Conservation (phyloP, 2,113 vertebrate genomes). For the Nycticorax nycticorax region DNA sequence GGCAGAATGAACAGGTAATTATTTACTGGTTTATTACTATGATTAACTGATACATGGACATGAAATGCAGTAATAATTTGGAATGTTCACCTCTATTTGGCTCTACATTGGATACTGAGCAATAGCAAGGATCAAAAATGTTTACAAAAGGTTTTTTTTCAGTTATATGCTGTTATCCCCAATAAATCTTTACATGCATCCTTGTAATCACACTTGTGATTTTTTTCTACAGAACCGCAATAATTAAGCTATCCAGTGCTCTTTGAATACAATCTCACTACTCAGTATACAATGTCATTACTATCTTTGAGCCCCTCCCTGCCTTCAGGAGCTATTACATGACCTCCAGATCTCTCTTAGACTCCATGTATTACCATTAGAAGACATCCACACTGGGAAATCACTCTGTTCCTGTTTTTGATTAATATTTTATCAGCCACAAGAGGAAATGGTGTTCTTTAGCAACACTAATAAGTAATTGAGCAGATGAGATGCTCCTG, state of each 20-base stretch:
- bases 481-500: constrained; percentile 76
- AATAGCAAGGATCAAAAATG: background rate
- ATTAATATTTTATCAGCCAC: constrained; percentile 95
- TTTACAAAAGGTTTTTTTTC: background rate
- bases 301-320: constrained; percentile 77
- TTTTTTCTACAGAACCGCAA: background rate
- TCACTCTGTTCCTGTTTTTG: constrained; percentile 91
- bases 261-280: constrained; percentile 61
- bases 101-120: background rate
- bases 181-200: background rate
- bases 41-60: background rate
- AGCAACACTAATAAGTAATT: constrained; percentile 90
- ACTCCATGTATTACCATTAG: constrained; percentile 85
- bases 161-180: background rate
- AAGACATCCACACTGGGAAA: constrained; percentile 88
- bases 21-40: background rate
- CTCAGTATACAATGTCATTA: constrained; percentile 64
- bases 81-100: background rate
- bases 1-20: background rate
- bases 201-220: background rate
- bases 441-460: constrained; percentile 93
- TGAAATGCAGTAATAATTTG: background rate
- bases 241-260: background rate
- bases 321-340: constrained; percentile 82
- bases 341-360: constrained; percentile 85